Evolutionary conservation across 2,797 vertebrate genomes (phyloP), one percentile per base, ranked within the genome.

Genomic region (Atherinosoma microstoma): DNA sequence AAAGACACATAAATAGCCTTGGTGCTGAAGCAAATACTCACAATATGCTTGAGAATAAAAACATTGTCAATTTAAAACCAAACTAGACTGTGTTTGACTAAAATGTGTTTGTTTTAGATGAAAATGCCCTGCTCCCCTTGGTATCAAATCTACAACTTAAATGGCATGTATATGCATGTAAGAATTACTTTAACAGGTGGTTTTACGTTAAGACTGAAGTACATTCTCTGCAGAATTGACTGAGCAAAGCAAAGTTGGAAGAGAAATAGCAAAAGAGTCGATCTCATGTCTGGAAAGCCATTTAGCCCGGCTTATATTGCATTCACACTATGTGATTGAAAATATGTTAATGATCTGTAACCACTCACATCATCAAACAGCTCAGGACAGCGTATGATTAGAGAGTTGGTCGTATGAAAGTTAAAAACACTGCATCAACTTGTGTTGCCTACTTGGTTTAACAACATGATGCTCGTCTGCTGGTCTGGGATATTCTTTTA

Each of bases 331-430:
- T 67, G 58, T 64, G 59, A 59, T 51, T 58, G 76, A 64, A 59
- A 62, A 65, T 63, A 58, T 68, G 70, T 51, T 73, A 78, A 78
- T 73, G 54, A 40, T 34, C 59, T 58, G 64, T 53, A 57, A 76
- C 22, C 36, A 35, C 34, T 69, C 67, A 64, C 54, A 62, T 66
- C 64, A 57, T 72, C 64, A 64, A 71, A 59, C 59, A 42, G 59
- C 54, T 64, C 29, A 61, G 30, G 58, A 35, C 22, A 9, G 51
- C 29, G 12, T 32, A 57, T 20, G 51, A 61, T 56, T 60, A 61
- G 47, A 61, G 42, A 53, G 20, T 1, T 61, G 63, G 15, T 42
- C 68, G 57, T 22, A 38, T 27, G 30, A 66, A 32, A 57, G 34
- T 70, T 57, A 62, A 57, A 72, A 70, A 62, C 0, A 40, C 38